phyloP scores from a whole-genome alignment of 53 echinoderm and acorn worm species.

The Mesocentrotus franciscanus region DNA sequence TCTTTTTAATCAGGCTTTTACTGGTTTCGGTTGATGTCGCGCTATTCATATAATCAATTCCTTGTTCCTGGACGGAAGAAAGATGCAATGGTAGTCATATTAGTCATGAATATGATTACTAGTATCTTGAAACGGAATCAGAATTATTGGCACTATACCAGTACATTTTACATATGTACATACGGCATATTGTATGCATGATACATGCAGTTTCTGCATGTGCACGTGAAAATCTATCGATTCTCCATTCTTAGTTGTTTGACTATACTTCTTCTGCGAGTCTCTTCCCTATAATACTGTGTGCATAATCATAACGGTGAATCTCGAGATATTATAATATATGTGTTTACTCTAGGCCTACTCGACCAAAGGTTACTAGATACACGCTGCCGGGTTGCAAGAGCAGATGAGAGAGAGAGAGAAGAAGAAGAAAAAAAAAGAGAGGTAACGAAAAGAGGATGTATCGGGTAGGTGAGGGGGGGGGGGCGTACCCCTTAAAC shows the following conservation, averaged over 20 bases:
- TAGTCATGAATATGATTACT: neutral
- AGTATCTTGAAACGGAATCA: neutral
- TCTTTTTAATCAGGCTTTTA: no score
- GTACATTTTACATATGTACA: neutral
- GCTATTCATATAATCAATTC: no score
- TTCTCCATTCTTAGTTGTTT: neutral
- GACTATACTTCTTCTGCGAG: neutral
- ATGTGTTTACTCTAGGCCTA: neutral
- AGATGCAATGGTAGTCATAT: neutral
- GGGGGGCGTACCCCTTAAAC: neutral
- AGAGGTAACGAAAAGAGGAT: no score
- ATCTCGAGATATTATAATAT: constrained; percentile 1
- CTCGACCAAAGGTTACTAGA: neutral
- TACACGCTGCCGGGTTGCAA: neutral
- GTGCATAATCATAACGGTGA: neutral
- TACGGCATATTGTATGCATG: neutral
- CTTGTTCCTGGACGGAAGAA: neutral
- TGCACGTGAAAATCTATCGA: neutral
- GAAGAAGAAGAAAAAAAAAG: no score
- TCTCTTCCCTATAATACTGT: neutral
- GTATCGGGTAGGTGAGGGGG: neutral
- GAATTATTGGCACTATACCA: neutral
- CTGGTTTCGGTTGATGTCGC: no score
- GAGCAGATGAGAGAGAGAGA: no score
- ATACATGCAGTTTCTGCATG: neutral